Evolutionary conservation across 2,113 vertebrate species (phyloP), one percentile per base, ranked within the genome.

Genomic region (Toxotes chatareus): DNA sequence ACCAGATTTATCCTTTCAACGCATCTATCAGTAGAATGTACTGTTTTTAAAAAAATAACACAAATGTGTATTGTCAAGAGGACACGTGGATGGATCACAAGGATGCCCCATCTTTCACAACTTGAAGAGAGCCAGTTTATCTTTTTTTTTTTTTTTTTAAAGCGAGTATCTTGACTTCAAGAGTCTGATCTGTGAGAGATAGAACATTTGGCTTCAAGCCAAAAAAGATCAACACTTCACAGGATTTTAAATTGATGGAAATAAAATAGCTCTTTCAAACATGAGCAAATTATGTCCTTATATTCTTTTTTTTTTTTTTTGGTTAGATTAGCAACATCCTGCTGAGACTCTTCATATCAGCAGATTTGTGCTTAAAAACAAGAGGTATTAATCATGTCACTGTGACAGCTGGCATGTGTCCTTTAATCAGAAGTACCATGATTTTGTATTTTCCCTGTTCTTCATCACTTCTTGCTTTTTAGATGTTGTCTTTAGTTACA

Each of bases 351-450:
- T 40, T 61, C 49, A 56, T 31, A 65, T 49, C 60, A 59, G 47
- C 69, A 65, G 51, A 70, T 42, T 59, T 60, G 47, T 61, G 9
- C 60, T 36, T 62, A 27, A 55, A 21, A 60, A 83, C 36, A 76
- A 13, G 21, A 63, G 73, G 40, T 23, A 40, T 64, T 62, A 77
- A 75, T 73, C 65, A 19, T 74, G 69, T 65, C 46, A 73, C 57
- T 11, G 42, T 73, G 67, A 70, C 55, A 79, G 79, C 68, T 74
- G 73, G 79, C 21, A 73, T 55, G 73, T 75, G 19, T 32, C 44
- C 62, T 76, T 80, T 42, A 46, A 61, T 23, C 63, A 79, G 32
- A 46, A 75, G 49, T 47, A 11, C 42, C 10, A 42, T 31, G 10
- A 9, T 42, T 65, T 55, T 17, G 4, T 31, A 23, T 46, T n/a